Evolutionary conservation across 2,888 invertebrate genomes (phyloP).

Genomic region (Limnephilus marmoratus): DNA sequence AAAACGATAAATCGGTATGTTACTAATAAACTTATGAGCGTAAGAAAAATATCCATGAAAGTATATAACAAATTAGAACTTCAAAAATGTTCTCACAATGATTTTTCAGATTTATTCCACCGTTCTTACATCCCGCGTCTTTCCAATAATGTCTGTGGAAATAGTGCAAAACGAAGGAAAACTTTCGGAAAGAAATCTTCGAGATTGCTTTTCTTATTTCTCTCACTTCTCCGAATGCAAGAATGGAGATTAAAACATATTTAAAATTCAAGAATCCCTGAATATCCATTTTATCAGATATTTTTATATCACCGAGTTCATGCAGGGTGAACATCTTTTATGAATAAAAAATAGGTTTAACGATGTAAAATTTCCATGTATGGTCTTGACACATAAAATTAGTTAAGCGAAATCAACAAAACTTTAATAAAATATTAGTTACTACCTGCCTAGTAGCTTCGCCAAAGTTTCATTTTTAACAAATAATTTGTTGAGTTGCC

Average conservation of each 20-base stretch:
- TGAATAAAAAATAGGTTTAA: not conserved
- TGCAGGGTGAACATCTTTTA: not conserved
- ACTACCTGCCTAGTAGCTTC: too few relatives aligned
- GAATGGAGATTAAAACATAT: constrained; percentile 61
- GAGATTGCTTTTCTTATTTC: constrained; percentile 52
- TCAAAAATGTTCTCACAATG: not conserved
- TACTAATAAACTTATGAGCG: not conserved
- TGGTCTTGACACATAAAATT: not conserved
- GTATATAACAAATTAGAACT: not conserved
- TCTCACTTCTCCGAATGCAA: constrained; percentile 37
- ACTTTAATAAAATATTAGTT: too few relatives aligned
- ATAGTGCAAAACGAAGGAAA: constrained; percentile 9
- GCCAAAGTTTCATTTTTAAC: too few relatives aligned
- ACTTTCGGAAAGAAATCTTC: not conserved
- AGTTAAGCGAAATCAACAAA: too few relatives aligned
- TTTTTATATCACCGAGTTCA: not conserved
- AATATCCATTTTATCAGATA: constrained; percentile 45
- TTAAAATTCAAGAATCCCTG: constrained; percentile 50
- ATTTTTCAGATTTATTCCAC: not conserved
- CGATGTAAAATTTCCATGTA: not conserved
- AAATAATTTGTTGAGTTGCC: too few relatives aligned
- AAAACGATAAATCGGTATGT: not conserved
- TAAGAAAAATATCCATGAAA: not conserved
- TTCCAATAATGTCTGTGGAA: not conserved
- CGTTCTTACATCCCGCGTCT: not conserved